Evolutionary conservation across 2,797 vertebrate genomes (phyloP).

Genomic region (Platalea minor): DNA sequence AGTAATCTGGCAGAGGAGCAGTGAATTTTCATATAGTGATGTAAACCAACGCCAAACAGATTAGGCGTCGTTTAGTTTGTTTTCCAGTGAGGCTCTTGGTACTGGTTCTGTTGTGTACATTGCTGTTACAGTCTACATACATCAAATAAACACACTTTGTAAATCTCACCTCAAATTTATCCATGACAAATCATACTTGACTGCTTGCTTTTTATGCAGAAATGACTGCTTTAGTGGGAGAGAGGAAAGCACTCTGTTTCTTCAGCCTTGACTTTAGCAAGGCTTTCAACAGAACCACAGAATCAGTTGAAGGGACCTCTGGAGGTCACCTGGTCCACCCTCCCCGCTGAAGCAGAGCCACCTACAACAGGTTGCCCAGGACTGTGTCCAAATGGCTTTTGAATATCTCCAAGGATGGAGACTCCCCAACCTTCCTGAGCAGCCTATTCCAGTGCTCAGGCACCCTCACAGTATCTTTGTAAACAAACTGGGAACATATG

Average conservation of each 20-base stretch:
- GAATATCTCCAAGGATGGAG: background rate
- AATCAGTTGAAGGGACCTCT: background rate
- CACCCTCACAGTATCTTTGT: background rate
- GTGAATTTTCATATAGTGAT: background rate
- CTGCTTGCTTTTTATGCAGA: background rate
- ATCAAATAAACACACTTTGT: background rate
- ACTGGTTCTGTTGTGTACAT: background rate
- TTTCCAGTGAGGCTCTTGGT: background rate
- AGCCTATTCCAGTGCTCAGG: background rate
- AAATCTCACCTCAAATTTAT: background rate
- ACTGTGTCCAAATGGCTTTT: background rate
- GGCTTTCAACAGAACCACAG: background rate
- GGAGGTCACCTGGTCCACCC: background rate
- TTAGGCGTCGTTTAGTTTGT: background rate
- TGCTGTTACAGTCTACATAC: background rate
- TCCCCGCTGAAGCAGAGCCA: background rate
- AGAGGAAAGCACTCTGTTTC: background rate
- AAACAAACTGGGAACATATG: background rate
- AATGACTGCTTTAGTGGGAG: background rate
- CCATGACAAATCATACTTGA: background rate
- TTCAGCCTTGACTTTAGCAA: background rate
- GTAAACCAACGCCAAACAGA: background rate
- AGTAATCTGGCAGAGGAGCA: background rate
- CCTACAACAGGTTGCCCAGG: background rate
- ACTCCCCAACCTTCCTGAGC: background rate